phyloP scores from a whole-genome alignment of 2,797 vertebrate genomes.

The Anguilla anguilla region DNA sequence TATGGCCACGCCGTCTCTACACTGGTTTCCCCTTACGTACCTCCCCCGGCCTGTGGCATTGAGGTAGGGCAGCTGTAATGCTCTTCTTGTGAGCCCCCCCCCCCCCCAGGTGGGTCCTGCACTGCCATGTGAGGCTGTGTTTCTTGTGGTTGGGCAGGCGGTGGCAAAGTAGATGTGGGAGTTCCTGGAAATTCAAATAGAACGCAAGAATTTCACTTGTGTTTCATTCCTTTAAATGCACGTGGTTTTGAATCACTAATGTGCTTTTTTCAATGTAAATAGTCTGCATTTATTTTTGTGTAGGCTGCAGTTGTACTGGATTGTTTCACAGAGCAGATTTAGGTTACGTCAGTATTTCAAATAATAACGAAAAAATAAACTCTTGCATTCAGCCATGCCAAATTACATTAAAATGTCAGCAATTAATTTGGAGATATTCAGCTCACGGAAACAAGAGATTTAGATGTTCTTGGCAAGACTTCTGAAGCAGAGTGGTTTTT shows the following conservation, averaged over 20 bases:
- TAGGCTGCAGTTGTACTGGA: background rate
- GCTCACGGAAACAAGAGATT: conserved; percentile 47
- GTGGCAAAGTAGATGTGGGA: conserved; percentile 39
- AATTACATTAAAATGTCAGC: conserved; percentile 49
- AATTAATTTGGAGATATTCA: conserved; percentile 43
- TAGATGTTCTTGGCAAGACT: conserved; percentile 50
- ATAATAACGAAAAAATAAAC: conserved; percentile 46
- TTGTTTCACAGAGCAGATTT: conserved; percentile 19
- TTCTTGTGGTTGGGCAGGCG: conserved; percentile 46
- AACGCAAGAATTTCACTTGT: conserved; percentile 47
- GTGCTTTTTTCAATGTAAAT: conserved; percentile 37
- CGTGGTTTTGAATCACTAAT: conserved; percentile 31
- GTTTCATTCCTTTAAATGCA: conserved; percentile 21
- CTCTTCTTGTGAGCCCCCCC: background rate
- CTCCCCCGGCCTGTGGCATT: background rate
- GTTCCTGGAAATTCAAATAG: conserved; percentile 40
- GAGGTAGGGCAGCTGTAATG: background rate
- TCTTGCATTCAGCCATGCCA: conserved; percentile 43
- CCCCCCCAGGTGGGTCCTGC: background rate
- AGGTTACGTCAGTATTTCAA: background rate
- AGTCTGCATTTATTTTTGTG: conserved; percentile 44
- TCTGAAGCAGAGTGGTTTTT: conserved; percentile 39
- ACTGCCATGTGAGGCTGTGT: conserved; percentile 12
- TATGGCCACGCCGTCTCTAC: conserved; percentile 40
- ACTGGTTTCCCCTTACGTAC: conserved; percentile 4